phyloP scores from a whole-genome alignment of 2,113 vertebrate species.

The Boulengeromyrus knoepffleri region DNA sequence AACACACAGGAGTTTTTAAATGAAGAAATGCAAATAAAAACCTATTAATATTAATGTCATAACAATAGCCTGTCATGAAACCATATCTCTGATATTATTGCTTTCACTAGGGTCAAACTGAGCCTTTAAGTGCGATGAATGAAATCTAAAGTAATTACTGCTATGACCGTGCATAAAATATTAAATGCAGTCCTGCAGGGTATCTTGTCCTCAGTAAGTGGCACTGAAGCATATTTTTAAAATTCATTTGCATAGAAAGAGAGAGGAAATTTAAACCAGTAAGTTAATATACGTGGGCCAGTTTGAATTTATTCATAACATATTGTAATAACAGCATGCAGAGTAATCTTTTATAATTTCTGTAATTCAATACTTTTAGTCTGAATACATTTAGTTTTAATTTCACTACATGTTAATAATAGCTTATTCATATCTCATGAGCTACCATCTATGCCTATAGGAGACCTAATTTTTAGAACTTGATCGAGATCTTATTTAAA shows the following conservation, averaged over 20 bases:
- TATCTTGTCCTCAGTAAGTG: conserved; percentile 40
- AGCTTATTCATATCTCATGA: background rate
- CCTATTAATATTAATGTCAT: conserved; percentile 35
- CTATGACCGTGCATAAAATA: conserved; percentile 47
- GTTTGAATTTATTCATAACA: conserved; percentile 22
- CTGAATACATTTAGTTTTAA: background rate
- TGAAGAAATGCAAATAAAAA: conserved; percentile 7
- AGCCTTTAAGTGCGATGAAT: conserved; percentile 41
- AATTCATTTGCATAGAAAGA: conserved; percentile 43
- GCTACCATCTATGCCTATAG: background rate
- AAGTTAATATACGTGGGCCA: conserved; percentile 34
- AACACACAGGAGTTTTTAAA: background rate
- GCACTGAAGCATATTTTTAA: conserved; percentile 27
- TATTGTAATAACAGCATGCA: conserved; percentile 1
- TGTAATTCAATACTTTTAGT: background rate
- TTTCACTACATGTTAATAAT: background rate
- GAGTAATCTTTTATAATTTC: background rate
- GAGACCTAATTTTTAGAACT: background rate
- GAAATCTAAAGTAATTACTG: conserved; percentile 42
- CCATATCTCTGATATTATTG: conserved; percentile 10
- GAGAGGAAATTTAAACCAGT: conserved; percentile 31
- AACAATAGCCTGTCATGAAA: conserved; percentile 29
- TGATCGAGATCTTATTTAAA: background rate
- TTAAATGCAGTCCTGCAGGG: conserved; percentile 47
- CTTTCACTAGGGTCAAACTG: conserved; percentile 17